A percentile compares a stretch with the other conserved stretches of the same genome.
Conservation (phyloP, 2,113 vertebrate genomes). For the Scomber colias region DNA sequence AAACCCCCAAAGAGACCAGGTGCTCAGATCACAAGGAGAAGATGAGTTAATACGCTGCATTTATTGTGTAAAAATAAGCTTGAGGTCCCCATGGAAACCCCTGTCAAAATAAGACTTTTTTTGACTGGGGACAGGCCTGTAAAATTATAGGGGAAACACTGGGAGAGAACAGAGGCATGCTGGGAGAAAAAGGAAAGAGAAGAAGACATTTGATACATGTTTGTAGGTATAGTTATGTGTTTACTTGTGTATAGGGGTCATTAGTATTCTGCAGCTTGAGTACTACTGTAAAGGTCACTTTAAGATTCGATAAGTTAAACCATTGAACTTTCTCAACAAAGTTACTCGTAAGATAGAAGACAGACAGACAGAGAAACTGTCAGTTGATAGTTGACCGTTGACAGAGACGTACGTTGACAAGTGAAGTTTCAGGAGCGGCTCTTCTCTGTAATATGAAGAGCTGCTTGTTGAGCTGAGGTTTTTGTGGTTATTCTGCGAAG, state of each 20-base stretch:
- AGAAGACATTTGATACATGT: not conserved
- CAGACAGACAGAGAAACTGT: not conserved
- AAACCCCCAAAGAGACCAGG: too few relatives aligned
- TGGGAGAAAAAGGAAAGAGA: not conserved
- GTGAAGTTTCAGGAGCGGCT: conserved; percentile 8
- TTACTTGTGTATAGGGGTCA: not conserved
- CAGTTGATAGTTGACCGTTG: not conserved
- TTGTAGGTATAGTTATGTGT: not conserved
- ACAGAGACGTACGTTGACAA: conserved; percentile 12
- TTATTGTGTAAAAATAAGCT: too few relatives aligned
- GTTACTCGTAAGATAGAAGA: not conserved
- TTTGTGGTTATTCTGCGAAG: conserved; percentile 51
- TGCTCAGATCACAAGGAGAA: too few relatives aligned
- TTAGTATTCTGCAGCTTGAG: not conserved
- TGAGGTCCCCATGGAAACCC: too few relatives aligned
- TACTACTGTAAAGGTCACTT: not conserved
- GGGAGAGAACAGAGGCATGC: not conserved
- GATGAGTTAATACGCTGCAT: too few relatives aligned
- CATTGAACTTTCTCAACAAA: not conserved
- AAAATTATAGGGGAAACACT: too few relatives aligned
- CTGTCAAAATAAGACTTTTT: too few relatives aligned
- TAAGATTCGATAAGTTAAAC: not conserved
- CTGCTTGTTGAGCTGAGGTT: conserved; percentile 48
- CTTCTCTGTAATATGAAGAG: conserved; percentile 10
- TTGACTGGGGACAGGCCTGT: too few relatives aligned